These are phyloP conservation scores for Platygyra sinensis DNA, from an alignment of 64 coral and sea anemone genomes.

Conservation along the genomic window DNA sequence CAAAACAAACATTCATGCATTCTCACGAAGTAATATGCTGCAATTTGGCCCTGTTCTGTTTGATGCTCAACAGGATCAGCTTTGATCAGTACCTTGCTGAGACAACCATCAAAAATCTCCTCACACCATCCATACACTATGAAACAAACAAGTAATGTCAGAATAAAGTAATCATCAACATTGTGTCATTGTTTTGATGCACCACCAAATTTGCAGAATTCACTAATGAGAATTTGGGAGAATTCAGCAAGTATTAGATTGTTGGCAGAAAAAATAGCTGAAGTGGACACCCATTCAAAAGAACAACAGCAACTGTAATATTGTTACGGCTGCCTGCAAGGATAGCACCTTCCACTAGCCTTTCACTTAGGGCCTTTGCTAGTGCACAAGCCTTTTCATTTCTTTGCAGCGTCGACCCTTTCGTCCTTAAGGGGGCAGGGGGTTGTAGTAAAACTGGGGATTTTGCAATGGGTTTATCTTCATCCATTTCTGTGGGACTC, in stretches of 20 bases:
- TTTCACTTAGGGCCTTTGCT: slow-evolving; percentile 82
- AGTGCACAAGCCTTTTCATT: slow-evolving; percentile 74
- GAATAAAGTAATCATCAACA: background rate
- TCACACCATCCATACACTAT: background rate
- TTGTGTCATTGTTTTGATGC: background rate
- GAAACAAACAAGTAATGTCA: background rate
- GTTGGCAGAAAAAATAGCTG: slow-evolving; percentile 84
- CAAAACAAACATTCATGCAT: no score
- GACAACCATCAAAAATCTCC: background rate
- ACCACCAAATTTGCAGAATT: background rate
- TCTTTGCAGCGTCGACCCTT: background rate
- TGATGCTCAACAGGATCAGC: no score
- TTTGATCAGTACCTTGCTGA: no score
- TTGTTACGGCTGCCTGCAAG: slow-evolving; percentile 83
- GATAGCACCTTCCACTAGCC: slow-evolving; percentile 79
- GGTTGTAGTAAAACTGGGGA: background rate
- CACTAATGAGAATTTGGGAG: background rate
- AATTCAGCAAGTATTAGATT: background rate
- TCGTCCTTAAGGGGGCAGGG: background rate
- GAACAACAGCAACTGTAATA: slow-evolving; percentile 75
- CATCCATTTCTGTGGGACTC: slow-evolving; percentile 5
- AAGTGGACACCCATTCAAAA: slow-evolving; percentile 84
- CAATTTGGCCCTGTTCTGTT: no score
- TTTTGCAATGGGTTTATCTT: background rate
- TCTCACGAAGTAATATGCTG: no score